Conservation (phyloP, 2,113 vertebrate genomes). For the Amblyornis subalaris region DNA sequence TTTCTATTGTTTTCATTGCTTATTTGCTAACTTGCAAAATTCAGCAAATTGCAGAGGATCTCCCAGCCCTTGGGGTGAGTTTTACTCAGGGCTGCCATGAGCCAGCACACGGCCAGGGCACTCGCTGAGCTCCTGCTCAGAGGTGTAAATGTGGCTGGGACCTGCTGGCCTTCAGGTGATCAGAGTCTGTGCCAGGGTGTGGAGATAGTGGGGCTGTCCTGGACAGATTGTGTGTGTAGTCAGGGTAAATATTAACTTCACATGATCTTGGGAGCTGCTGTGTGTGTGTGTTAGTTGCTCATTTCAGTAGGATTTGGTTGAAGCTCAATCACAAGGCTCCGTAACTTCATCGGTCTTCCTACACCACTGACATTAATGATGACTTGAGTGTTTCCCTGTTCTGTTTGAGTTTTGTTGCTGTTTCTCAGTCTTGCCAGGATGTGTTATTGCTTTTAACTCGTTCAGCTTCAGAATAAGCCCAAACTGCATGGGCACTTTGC, state of each 20-base stretch:
- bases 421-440: background rate
- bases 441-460: background rate
- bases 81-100: background rate
- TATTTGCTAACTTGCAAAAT: conserved; percentile 39
- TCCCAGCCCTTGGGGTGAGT: background rate
- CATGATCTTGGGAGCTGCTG: background rate
- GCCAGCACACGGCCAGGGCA: background rate
- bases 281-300: background rate
- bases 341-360: background rate
- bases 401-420: background rate
- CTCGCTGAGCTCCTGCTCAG: background rate
- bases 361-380: background rate
- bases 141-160: background rate
- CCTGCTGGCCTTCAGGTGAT: background rate
- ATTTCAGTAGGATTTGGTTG: background rate
- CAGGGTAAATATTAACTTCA: background rate
- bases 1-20: conserved; percentile 41
- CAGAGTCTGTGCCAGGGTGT: background rate
- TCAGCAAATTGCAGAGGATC: background rate
- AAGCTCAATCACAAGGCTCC: background rate
- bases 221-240: background rate
- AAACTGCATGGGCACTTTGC: background rate
- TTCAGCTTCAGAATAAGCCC: background rate
- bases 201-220: background rate
- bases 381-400: background rate